Percentiles rank a stretch among this genome's conserved stretches.
phyloP scores from a whole-genome alignment of 2,888 invertebrate species.

The Drosophila buzzatii region DNA sequence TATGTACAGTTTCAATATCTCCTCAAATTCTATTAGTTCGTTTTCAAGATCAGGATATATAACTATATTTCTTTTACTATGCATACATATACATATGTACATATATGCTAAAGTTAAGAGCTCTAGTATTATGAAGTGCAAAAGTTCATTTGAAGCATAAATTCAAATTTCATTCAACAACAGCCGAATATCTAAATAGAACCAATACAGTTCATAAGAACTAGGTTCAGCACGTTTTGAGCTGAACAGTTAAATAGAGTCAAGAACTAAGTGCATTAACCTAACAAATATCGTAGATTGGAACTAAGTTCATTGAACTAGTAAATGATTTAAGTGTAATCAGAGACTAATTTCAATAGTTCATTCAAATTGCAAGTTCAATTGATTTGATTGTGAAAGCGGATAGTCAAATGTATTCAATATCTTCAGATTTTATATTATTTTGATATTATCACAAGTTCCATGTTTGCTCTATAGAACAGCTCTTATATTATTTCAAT shows the following conservation, averaged over 20 bases:
- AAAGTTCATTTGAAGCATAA: no score
- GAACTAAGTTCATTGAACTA: neutral
- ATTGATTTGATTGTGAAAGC: neutral
- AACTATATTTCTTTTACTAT: no score
- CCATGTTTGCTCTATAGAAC: neutral
- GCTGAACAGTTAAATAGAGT: neutral
- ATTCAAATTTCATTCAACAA: neutral
- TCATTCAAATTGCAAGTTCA: neutral
- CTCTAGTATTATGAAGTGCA: no score
- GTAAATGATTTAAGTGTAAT: neutral
- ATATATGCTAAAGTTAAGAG: no score
- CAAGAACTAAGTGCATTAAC: no score
- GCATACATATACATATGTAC: no score
- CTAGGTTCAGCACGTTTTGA: neutral
- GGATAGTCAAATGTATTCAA: no score
- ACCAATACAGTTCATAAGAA: no score
- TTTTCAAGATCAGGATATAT: neutral
- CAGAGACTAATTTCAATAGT: neutral
- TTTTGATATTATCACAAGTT: no score
- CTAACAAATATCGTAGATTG: neutral
- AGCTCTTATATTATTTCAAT: neutral
- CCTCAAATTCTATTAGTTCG: no score
- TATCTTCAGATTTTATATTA: no score
- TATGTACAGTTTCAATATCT: neutral
- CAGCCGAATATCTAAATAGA: no score